phyloP scores from a whole-genome alignment of 2,888 invertebrate genomes.

The Plemyria rubiginata region DNA sequence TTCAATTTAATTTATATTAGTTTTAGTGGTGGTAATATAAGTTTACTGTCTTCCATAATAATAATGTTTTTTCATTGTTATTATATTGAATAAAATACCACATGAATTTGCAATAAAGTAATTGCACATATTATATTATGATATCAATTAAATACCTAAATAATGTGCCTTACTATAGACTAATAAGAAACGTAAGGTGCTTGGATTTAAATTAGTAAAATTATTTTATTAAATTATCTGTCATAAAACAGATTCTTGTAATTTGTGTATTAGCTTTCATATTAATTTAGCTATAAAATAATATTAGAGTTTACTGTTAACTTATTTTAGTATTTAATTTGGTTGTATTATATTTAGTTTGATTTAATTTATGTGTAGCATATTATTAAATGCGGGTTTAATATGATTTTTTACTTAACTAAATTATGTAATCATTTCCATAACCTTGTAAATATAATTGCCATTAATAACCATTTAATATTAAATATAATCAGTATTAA shows the following conservation, averaged over 20 bases:
- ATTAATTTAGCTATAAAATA: constrained; percentile 40
- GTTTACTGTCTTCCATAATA: constrained; percentile 27
- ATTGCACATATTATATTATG: constrained; percentile 4
- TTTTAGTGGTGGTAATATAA: constrained; percentile 18
- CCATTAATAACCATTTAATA: constrained; percentile 75
- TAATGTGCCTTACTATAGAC: constrained; percentile 43
- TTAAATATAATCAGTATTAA: constrained; percentile 82
- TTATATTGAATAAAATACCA: constrained; percentile 7
- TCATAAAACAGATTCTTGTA: background rate
- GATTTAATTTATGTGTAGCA: constrained; percentile 51
- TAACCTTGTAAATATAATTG: constrained; percentile 71
- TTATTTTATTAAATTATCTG: constrained; percentile 32
- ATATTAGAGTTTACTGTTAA: constrained; percentile 61
- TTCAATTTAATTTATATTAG: constrained; percentile 20
- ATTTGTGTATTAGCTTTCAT: constrained; percentile 31
- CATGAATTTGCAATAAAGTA: background rate
- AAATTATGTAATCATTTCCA: constrained; percentile 65
- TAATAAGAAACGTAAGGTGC: constrained; percentile 38
- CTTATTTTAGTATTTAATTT: constrained; percentile 60
- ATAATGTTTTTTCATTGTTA: constrained; percentile 7
- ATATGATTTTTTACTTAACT: constrained; percentile 54
- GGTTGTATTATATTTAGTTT: constrained; percentile 67
- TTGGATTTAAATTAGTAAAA: constrained; percentile 33
- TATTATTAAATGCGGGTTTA: constrained; percentile 76
- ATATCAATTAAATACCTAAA: constrained; percentile 14